phyloP scores from a whole-genome alignment of 2,888 invertebrate genomes.

The Chesias legatella region DNA sequence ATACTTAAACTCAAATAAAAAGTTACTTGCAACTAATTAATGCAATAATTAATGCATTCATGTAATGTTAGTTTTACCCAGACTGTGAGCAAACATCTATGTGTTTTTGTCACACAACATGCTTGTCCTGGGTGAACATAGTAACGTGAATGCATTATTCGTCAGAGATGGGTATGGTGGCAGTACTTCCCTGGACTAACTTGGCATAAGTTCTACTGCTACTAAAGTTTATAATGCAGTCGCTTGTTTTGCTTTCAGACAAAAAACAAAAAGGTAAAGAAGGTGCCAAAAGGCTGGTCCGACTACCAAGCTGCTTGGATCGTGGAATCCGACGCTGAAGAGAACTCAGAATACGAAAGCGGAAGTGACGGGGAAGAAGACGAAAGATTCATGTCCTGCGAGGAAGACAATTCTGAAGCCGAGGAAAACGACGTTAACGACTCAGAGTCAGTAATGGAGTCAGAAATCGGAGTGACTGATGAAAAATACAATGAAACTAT shows the following conservation, averaged over 20 bases:
- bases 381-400: conserved; percentile 74
- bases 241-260: conserved; percentile 41
- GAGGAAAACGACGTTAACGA: conserved; percentile 82
- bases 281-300: conserved; percentile 97
- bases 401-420: conserved; percentile 73
- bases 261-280: conserved; percentile 85
- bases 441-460: conserved; percentile 84
- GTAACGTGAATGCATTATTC: no score
- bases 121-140: no score
- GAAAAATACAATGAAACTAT: conserved; percentile 78
- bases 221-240: no score
- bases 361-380: conserved; percentile 50
- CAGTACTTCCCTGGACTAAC: no score
- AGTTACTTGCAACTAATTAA: no score
- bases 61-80: no score
- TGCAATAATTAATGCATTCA: no score
- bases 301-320: conserved; percentile 98
- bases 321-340: conserved; percentile 85
- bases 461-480: conserved; percentile 82
- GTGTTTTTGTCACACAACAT: no score
- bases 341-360: conserved; percentile 58
- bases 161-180: no score
- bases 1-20: no score
- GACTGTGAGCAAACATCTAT: no score
- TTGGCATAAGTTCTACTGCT: no score